A percentile compares a stretch with the other conserved stretches of the same genome.
Evolutionary conservation across 2,888 invertebrate genomes (phyloP).

Genomic region (Archaeoteleia sp.): DNA sequence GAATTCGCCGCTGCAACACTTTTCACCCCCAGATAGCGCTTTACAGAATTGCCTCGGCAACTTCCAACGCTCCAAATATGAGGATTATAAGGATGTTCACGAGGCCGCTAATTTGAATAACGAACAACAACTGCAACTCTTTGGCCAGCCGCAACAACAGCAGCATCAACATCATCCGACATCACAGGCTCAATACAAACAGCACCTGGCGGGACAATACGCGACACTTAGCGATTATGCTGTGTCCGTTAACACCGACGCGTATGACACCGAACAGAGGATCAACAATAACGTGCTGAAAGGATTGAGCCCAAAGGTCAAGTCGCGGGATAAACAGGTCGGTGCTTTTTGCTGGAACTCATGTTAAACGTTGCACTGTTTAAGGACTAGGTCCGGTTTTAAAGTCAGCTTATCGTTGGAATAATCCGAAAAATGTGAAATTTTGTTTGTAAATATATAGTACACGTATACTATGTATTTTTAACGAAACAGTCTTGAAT

Average conservation of each 20-base stretch:
- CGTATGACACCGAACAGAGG: constrained; percentile 58
- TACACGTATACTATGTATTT: too few relatives aligned
- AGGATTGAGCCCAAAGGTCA: constrained; percentile 61
- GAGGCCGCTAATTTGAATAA: constrained; percentile 61
- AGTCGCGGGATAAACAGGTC: constrained; percentile 49
- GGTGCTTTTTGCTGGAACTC: too few relatives aligned
- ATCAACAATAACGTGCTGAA: constrained; percentile 67
- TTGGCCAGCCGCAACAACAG: constrained; percentile 56
- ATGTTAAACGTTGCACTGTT: too few relatives aligned
- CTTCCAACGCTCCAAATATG: constrained; percentile 62
- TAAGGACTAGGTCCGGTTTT: too few relatives aligned
- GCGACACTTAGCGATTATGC: constrained; percentile 61
- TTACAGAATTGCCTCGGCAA: constrained; percentile 65
- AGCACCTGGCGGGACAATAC: constrained; percentile 59
- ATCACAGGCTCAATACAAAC: constrained; percentile 16
- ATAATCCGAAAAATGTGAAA: too few relatives aligned
- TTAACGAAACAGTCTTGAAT: too few relatives aligned
- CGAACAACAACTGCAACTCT: constrained; percentile 62
- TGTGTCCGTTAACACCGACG: constrained; percentile 56
- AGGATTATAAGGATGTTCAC: constrained; percentile 66
- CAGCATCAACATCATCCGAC: too few relatives aligned
- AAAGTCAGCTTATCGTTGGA: too few relatives aligned
- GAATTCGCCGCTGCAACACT: constrained; percentile 70
- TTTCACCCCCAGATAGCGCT: constrained; percentile 66
- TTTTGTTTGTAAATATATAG: too few relatives aligned